Evolutionary conservation across 2,113 vertebrate species (phyloP).

Genomic region (Centropus unirufus): DNA sequence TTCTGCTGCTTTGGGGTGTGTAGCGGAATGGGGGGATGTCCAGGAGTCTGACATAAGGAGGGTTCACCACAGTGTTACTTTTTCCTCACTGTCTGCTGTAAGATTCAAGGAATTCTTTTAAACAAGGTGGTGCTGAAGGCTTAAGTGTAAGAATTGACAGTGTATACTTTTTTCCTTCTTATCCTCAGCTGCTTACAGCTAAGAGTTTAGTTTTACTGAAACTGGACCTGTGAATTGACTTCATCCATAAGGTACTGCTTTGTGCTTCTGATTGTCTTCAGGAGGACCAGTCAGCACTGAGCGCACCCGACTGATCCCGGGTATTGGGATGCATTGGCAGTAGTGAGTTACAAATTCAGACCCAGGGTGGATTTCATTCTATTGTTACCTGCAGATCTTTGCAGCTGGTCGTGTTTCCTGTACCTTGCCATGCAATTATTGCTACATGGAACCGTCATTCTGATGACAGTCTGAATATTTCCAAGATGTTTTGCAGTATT

Average conservation of each 20-base stretch:
- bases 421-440: background rate
- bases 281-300: background rate
- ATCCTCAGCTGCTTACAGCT: background rate
- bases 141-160: background rate
- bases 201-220: background rate
- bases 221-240: background rate
- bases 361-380: background rate
- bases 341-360: background rate
- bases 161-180: background rate
- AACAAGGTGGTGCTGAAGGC: background rate
- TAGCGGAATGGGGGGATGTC: background rate
- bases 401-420: background rate
- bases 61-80: background rate
- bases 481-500: background rate
- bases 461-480: background rate
- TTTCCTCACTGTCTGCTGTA: background rate
- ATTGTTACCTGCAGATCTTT: background rate
- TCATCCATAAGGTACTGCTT: background rate
- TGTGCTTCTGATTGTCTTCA: background rate
- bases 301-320: background rate
- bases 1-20: background rate
- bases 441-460: background rate
- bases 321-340: background rate
- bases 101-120: background rate
- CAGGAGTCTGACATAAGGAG: background rate